Evolutionary conservation across 2,113 vertebrate genomes (phyloP).

Genomic region (Planiliza haematocheilus): DNA sequence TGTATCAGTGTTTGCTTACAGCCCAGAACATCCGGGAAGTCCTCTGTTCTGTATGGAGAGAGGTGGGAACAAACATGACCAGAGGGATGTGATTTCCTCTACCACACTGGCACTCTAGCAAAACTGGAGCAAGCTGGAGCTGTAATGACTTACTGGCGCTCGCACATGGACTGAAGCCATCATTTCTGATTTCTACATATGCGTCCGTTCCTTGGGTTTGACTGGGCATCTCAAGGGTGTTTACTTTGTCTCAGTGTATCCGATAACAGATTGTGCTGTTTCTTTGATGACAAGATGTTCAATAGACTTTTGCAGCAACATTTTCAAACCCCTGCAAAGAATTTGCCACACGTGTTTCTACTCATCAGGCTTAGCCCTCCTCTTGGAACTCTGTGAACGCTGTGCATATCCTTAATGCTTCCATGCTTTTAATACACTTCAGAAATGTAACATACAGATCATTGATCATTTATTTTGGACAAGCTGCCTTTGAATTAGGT

Average conservation of each 20-base stretch:
- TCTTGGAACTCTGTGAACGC: too few relatives aligned
- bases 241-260: not conserved
- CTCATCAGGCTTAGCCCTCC: not conserved
- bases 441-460: too few relatives aligned
- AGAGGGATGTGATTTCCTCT: slow-evolving; percentile 25
- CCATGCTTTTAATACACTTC: too few relatives aligned
- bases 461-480: too few relatives aligned
- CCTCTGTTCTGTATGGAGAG: not conserved
- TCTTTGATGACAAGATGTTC: not conserved
- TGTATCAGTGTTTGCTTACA: not conserved
- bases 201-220: fast-evolving
- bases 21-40: slow-evolving; percentile 6
- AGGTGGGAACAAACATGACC: not conserved
- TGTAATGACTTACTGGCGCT: not conserved
- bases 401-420: too few relatives aligned
- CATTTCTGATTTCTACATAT: slow-evolving; percentile 13
- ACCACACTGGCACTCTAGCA: not conserved
- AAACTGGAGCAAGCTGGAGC: slow-evolving; percentile 6
- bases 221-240: not conserved
- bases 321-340: not conserved
- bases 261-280: not conserved
- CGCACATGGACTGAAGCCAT: slow-evolving; percentile 15
- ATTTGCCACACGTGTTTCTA: not conserved
- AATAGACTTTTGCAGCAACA: not conserved
- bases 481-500: too few relatives aligned